Evolutionary conservation across 35 echinoderm and acorn worm genomes (phyloP).

Genomic region (Lytechinus pictus): DNA sequence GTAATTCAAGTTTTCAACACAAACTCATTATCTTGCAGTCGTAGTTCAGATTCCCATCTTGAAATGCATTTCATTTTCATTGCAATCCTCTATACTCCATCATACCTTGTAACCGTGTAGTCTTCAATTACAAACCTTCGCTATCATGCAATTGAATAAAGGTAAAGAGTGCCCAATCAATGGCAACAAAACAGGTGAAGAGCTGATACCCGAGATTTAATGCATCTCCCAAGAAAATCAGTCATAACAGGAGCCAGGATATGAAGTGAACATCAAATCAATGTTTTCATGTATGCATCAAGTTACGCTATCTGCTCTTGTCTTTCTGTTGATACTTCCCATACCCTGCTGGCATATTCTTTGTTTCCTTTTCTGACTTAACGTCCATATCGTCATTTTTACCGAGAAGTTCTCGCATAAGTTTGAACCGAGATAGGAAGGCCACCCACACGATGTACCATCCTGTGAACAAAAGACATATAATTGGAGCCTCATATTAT

Average conservation of each 20-base stretch:
- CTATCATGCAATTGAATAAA: too few species aligned
- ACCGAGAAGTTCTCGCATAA: conserved; percentile 78
- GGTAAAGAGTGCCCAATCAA: not conserved
- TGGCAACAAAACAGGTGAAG: not conserved
- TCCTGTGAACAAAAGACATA: conserved; percentile 51
- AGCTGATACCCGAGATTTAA: not conserved
- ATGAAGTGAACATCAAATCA: not conserved
- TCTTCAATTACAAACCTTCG: too few species aligned
- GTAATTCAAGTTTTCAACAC: not conserved
- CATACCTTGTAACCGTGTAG: too few species aligned
- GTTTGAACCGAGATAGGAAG: conserved; percentile 84
- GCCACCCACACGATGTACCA: conserved; percentile 91
- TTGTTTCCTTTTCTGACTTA: conserved; percentile 16
- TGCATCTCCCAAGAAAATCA: not conserved
- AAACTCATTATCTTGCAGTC: not conserved
- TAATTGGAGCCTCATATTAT: not conserved
- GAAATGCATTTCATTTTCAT: not conserved
- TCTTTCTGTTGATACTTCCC: conserved; percentile 33
- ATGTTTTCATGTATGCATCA: not conserved
- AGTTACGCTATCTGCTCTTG: not conserved
- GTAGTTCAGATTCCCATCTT: not conserved
- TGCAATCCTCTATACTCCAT: not conserved
- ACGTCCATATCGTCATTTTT: conserved; percentile 41
- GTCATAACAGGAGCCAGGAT: not conserved
- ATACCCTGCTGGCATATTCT: not conserved